Percentiles rank a stretch among this genome's conserved stretches.
phyloP scores from a whole-genome alignment of 2,888 invertebrate genomes.

The Limnephilus auricula region DNA sequence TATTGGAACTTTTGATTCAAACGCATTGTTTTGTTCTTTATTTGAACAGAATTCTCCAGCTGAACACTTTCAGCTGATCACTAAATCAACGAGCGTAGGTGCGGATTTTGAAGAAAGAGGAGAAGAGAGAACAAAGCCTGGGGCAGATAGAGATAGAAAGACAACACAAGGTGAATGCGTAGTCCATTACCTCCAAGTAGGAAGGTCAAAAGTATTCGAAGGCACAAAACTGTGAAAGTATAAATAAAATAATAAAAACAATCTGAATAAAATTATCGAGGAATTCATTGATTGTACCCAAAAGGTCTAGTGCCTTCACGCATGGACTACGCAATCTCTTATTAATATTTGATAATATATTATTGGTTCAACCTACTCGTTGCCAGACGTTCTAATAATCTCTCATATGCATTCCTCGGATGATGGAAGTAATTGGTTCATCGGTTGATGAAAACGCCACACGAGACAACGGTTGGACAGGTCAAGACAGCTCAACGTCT shows the following conservation, averaged over 20 bases:
- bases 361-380: background rate
- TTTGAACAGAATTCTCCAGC: background rate
- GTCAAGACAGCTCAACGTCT: background rate
- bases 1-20: background rate
- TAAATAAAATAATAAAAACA: background rate
- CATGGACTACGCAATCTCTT: background rate
- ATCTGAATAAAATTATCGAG: background rate
- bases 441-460: background rate
- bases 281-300: background rate
- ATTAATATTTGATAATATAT: background rate
- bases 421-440: background rate
- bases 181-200: slow-evolving; percentile 16
- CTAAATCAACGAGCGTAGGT: slow-evolving; percentile 28
- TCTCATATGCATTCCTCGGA: background rate
- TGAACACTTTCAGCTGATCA: slow-evolving; percentile 16
- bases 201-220: slow-evolving; percentile 52
- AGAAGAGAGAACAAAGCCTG: background rate
- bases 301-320: background rate
- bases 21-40: background rate
- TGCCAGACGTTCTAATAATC: background rate
- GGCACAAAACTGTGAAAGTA: slow-evolving; percentile 19
- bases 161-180: slow-evolving; percentile 23
- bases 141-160: slow-evolving; percentile 30
- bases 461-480: background rate
- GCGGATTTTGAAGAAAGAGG: background rate